Evolutionary conservation across 2,888 invertebrate genomes (phyloP).

Genomic region (Phengaris arion): DNA sequence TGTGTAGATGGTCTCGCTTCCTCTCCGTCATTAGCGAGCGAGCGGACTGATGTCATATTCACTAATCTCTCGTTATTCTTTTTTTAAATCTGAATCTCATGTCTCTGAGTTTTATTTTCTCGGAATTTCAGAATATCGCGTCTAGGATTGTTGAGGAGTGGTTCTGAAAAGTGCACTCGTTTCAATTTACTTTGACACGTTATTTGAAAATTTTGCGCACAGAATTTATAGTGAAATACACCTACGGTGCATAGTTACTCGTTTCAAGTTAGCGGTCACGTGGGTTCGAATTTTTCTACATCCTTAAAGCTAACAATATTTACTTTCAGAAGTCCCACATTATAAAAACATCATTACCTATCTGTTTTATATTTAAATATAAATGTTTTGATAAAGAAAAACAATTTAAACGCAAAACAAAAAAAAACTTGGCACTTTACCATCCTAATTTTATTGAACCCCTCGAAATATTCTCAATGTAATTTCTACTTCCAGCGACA

Average conservation of each 20-base stretch:
- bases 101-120: neutral
- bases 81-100: too few relatives aligned
- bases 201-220: neutral
- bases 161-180: neutral
- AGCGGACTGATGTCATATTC: conserved; percentile 6
- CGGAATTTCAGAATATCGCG: neutral
- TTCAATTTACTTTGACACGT: conserved; percentile 13
- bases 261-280: too few relatives aligned
- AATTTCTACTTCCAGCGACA: neutral
- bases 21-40: conserved; percentile 11
- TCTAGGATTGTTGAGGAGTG: neutral
- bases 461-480: neutral
- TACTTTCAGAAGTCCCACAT: too few relatives aligned
- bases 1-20: neutral
- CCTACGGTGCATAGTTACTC: neutral
- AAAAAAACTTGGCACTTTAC: too few relatives aligned
- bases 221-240: neutral
- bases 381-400: too few relatives aligned
- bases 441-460: neutral
- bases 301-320: too few relatives aligned
- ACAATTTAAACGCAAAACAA: too few relatives aligned
- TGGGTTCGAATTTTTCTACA: too few relatives aligned
- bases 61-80: neutral
- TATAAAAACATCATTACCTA: too few relatives aligned
- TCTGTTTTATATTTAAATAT: too few relatives aligned